These are phyloP conservation scores for Chelmon rostratus DNA, from an alignment of 2,797 vertebrate species.

Conservation along the genomic window DNA sequence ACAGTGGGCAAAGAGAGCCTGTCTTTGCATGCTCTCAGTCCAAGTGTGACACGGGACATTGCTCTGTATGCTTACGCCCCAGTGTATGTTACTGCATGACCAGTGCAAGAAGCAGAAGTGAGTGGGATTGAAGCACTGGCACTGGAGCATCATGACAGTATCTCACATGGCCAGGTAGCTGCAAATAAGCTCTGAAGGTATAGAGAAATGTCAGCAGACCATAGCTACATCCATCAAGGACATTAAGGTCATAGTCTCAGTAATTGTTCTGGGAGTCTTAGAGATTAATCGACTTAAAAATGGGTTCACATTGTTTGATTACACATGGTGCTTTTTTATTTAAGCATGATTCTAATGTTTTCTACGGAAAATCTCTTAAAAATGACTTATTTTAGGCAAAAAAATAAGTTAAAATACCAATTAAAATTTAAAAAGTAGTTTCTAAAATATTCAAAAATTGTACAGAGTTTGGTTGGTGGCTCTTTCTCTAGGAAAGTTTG, in stretches of 20 bases:
- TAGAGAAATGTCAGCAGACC: not conserved
- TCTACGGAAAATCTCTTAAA: not conserved
- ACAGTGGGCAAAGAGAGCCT: slow-evolving; percentile 23
- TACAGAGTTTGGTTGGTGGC: too few species aligned
- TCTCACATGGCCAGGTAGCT: not conserved
- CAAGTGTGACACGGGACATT: slow-evolving; percentile 31
- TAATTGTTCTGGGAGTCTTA: not conserved
- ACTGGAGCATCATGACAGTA: not conserved
- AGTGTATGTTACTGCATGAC: slow-evolving; percentile 29
- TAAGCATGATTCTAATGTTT: not conserved
- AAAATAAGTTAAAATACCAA: not conserved
- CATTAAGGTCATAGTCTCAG: not conserved
- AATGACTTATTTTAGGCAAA: not conserved
- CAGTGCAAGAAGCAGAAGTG: slow-evolving; percentile 2
- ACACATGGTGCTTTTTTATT: not conserved
- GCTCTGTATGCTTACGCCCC: slow-evolving; percentile 12
- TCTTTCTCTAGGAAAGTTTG: not conserved
- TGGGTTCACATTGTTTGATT: not conserved
- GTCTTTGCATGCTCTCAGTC: slow-evolving; percentile 36
- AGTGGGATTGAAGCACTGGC: not conserved
- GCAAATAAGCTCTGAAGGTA: slow-evolving; percentile 4
- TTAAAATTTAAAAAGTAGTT: too few species aligned
- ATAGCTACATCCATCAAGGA: not conserved
- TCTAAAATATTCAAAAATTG: too few species aligned
- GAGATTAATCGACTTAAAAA: not conserved